Evolutionary conservation across 92 coral and sea anemone species (phyloP), one percentile per base, ranked within the genome.

Genomic region (Umimayanthus kanabou): DNA sequence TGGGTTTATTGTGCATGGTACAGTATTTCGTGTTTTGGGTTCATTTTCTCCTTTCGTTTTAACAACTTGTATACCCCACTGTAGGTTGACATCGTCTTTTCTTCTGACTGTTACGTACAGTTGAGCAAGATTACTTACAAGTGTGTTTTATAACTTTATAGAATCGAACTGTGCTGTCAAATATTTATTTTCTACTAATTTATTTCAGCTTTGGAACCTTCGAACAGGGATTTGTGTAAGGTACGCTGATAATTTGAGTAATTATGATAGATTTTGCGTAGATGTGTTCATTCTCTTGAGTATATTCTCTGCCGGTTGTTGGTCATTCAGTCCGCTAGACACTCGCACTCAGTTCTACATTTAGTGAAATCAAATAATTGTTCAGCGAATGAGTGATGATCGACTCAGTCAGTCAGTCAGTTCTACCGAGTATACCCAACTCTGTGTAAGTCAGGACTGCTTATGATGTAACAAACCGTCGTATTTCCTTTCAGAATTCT

Each of bases 201-300:
- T 30, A 9, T 91, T 85, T 69, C 42, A 97, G 99, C 94, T 97
- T 43, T 97, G 99, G 99, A 97, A 93, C 85, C 95, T 97, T 71
- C 94, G 97, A 57, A 94, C 98, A 39, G 94, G 92, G 30, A 76
- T 76, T 49, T 97, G 97, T 72, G 92, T 80, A 8, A 95, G 95
- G 98, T 94, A 86, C 74, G 89, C 18, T 7, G 23, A 26, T n/a
- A 30, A 28, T 53, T 29, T 11, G 58, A 53, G 7, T 25, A 64
- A 30, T 30, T 8, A 40, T 61, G 6, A 22, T 22, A 50, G 16
- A n/a, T 53, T 42, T 40, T 39, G 40, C 14, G 9, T 26, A 26
- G 8, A 10, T 39, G 4, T 73, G 37, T 25, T 82, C 13, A n/a
- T 37, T 9, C 45, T 58, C n/a, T 74, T 43, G 4, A n/a, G n/a